These are phyloP conservation scores for Drosophila merina DNA, from an alignment of 2,888 invertebrate species.

Conservation along the genomic window DNA sequence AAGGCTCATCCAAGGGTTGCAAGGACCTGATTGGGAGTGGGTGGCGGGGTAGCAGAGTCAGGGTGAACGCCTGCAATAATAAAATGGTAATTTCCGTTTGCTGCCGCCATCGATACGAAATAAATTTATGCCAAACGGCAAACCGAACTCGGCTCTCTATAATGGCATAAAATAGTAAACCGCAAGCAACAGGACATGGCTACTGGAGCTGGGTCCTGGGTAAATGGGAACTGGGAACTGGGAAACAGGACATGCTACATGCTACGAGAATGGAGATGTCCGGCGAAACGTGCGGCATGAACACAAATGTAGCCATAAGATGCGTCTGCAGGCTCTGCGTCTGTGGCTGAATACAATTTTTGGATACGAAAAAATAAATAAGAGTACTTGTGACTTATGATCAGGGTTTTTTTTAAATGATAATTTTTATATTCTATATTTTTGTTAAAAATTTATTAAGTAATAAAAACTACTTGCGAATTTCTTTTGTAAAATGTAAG, in stretches of 20 bases:
- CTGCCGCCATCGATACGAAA: conserved; percentile 51
- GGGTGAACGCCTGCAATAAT: conserved; percentile 63
- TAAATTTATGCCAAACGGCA: conserved; percentile 71
- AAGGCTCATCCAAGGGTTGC: conserved; percentile 48
- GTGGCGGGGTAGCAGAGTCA: not conserved
- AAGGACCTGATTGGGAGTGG: conserved; percentile 11
- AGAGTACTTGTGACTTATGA: not conserved
- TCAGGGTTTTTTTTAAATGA: not conserved
- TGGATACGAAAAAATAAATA: not conserved
- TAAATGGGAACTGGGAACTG: not conserved
- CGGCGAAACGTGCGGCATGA: conserved; percentile 39
- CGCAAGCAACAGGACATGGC: conserved; percentile 54
- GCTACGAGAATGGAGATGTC: conserved; percentile 18
- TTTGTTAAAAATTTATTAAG: not conserved
- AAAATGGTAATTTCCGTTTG: conserved; percentile 76
- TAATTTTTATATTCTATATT: not conserved
- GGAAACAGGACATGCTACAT: conserved; percentile 13
- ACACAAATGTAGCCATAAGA: conserved; percentile 43
- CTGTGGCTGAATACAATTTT: not conserved
- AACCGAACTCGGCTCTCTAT: conserved; percentile 57
- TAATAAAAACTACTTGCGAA: not conserved
- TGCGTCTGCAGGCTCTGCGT: conserved; percentile 32
- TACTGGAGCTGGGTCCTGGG: conserved; percentile 8
- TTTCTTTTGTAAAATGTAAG: too few species aligned
- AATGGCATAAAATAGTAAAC: conserved; percentile 65